Percentiles rank a stretch among this genome's conserved stretches.
These are phyloP conservation scores for Hippocampus zosterae DNA, from an alignment of 2,113 vertebrate genomes.

Conservation along the genomic window DNA sequence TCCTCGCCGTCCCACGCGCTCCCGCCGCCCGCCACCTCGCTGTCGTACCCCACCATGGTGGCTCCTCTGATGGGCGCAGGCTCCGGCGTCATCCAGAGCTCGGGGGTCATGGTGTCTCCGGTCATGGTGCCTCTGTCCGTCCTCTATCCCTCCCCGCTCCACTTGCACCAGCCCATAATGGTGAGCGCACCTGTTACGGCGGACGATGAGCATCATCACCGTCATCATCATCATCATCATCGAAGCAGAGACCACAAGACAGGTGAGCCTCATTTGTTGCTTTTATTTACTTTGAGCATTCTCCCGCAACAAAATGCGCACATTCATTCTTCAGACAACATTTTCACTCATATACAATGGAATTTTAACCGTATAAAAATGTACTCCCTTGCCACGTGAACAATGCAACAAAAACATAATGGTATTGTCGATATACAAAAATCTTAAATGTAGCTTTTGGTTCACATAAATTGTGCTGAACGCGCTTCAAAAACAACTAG, in stretches of 20 bases:
- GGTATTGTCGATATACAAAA: too few relatives aligned
- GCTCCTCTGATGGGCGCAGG: slow-evolving; percentile 72
- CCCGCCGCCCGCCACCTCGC: slow-evolving; percentile 63
- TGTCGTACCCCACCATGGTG: slow-evolving; percentile 80
- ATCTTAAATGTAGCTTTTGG: too few relatives aligned
- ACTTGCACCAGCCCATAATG: slow-evolving; percentile 85
- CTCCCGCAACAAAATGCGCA: not conserved
- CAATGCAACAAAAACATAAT: too few relatives aligned
- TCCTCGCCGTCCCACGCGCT: slow-evolving; percentile 64
- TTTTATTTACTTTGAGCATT: not conserved
- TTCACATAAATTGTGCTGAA: not conserved
- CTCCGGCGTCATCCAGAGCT: slow-evolving; percentile 78
- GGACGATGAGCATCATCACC: slow-evolving; percentile 70
- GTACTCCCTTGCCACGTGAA: too few relatives aligned
- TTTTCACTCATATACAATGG: too few relatives aligned
- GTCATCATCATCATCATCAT: slow-evolving; percentile 60
- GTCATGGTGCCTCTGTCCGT: slow-evolving; percentile 87
- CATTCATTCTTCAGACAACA: too few relatives aligned
- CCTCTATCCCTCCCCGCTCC: slow-evolving; percentile 82
- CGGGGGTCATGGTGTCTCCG: slow-evolving; percentile 77
- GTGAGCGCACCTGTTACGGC: slow-evolving; percentile 70
- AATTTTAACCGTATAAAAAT: too few relatives aligned
- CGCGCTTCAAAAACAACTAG: not conserved
- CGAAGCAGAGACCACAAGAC: slow-evolving; percentile 64
- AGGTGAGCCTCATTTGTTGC: slow-evolving; percentile 64